Evolutionary conservation across 2,888 invertebrate genomes (phyloP).

Genomic region (Cenopis cana): DNA sequence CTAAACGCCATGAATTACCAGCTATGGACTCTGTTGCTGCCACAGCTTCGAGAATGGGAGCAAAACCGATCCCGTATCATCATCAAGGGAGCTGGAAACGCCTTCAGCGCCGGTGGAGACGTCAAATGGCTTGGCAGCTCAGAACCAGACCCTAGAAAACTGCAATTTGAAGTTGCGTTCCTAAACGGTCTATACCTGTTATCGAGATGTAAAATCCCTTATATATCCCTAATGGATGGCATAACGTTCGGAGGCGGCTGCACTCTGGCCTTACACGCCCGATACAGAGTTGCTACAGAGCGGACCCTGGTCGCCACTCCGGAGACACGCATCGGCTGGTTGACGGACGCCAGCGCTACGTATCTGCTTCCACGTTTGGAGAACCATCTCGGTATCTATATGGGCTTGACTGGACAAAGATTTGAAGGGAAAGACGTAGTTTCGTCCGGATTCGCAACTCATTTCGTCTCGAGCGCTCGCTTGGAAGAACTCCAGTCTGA

Average conservation of each 20-base stretch:
- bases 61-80: constrained; percentile 84
- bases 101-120: constrained; percentile 98
- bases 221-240: constrained; percentile 93
- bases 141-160: constrained; percentile 79
- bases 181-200: constrained; percentile 77
- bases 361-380: constrained; percentile 91
- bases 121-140: constrained; percentile 87
- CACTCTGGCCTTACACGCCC: constrained; percentile 92
- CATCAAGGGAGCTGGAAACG: constrained; percentile 89
- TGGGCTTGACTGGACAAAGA: constrained; percentile 89
- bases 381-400: constrained; percentile 91
- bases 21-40: constrained; percentile 89
- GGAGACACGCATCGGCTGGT: constrained; percentile 95
- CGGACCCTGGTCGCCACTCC: constrained; percentile 96
- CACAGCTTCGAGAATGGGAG: constrained; percentile 89
- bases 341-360: constrained; percentile 96
- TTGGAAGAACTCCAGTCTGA: constrained; percentile 84
- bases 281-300: constrained; percentile 94
- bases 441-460: constrained; percentile 94
- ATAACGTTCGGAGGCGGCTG: constrained; percentile 98
- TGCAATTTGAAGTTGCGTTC: constrained; percentile 90
- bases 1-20: constrained; percentile 88
- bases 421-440: constrained; percentile 88
- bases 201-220: constrained; percentile 90
- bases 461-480: constrained; percentile 86